Base-by-base conservation (phyloP, 2,113 vertebrate species). In the Cinclus mexicanus region DNA sequence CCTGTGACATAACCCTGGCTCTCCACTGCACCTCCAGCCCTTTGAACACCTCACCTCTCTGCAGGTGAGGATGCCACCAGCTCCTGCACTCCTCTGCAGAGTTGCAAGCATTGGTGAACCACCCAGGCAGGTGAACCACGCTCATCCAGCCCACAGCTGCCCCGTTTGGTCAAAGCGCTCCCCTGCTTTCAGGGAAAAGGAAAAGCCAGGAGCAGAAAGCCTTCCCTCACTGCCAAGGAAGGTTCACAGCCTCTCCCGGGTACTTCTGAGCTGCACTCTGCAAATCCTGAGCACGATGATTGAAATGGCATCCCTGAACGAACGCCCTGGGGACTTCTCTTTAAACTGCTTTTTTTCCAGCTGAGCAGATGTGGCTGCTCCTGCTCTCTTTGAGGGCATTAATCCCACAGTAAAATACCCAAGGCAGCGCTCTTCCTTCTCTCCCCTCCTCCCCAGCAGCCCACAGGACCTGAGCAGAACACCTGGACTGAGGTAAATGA, bases 241-340 rank as follows among this genome's bases (percentile, higher is more conserved):
- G 42, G 2, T 17, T 9, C 14, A 9, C 37, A 13, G 49, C 20
- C 69, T 55, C 85, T 20, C 46, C 4, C 0, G 22, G 46, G 55
- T 10, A 11, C 33, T 7, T 19, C 50, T 59, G 55, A 80, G 72
- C 67, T 74, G 57, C 3, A 29, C 18, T 0, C 23, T 26, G 64
- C 46, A 41, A 24, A 57, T 12, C 15, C 17, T 0, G 7, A 28
- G 55, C 37, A 4, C 0, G 10, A 6, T 2, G 33, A 47, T 14
- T 18, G 64, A 35, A 44, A 61, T 2, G 47, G 24, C n/a, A n/a
- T 23, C 56, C 21, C 69, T 10, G 47, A 23, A 49, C 47, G 37
- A 74, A 11, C 23, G 13, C 37, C 82, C 72, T 9, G 7, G 35
- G 83, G 57, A 37, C 17, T 3, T 4, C n/a, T 53, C 33, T 12